Evolutionary conservation across 2,797 vertebrate species (phyloP), one percentile per base, ranked within the genome.

Genomic region (Apodemus agrarius): DNA sequence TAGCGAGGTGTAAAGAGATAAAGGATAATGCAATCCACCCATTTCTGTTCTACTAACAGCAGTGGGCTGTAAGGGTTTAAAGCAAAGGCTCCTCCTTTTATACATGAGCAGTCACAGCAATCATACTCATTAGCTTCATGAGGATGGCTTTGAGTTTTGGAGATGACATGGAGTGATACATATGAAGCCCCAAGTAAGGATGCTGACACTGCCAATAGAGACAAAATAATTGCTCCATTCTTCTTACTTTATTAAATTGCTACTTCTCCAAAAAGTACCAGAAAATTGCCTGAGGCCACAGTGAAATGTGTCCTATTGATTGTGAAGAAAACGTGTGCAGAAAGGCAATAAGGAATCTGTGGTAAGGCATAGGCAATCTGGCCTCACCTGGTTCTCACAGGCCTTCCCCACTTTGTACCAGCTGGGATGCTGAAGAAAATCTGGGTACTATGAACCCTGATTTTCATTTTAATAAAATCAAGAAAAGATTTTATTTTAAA

Each of bases 291-390:
- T 24, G 52, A 46, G 52, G 34, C 74, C 43, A 88, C 34, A 92
- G 72, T 83, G 31, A 94, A 79, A 86, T 91, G 10, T 75, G 12
- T 65, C 14, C 21, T 92, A 34, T 65, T 93, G 75, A 91, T 88
- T 74, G 75, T 26, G 75, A 90, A 85, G 17, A 74, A 19, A 67
- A 65, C 52, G 34, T 52, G 19, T 81, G 29, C 81, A 72, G 57
- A 59, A 46, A 92, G 16, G 43, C 46, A 31, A 40, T 40, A 7
- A 46, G 52, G 34, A 11, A 75, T 57, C 19, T 94, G 65, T 74
- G 67, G 26, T 86, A 29, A 94, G 67, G n/a, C 79, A 8, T 49
- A 74, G 85, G 31, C 31, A 14, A 24, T 93, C 78, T 13, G 52
- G 24, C 29, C 92, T 79, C 52, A 26, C 22, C 74, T 86, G 37